Evolutionary conservation across 2,888 invertebrate genomes (phyloP).

Genomic region (Eupithecia dodoneata): DNA sequence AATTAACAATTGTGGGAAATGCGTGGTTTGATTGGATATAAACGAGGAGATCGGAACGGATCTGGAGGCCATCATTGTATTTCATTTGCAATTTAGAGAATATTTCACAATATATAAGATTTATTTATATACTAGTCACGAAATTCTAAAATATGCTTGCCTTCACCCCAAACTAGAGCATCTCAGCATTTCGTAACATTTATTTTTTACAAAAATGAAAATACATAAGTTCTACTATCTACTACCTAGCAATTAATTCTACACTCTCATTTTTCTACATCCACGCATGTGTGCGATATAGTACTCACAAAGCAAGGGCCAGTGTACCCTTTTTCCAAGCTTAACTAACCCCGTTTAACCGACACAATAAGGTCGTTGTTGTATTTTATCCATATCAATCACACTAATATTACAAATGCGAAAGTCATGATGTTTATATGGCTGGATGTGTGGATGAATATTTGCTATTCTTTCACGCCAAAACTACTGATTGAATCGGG

Average conservation of each 20-base stretch:
- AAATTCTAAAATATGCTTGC: background rate
- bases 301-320: background rate
- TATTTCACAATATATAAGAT: background rate
- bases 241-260: background rate
- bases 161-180: background rate
- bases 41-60: background rate
- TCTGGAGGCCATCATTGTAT: background rate
- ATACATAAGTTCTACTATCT: background rate
- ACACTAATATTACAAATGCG: too few species aligned
- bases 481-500: too few species aligned
- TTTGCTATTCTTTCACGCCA: too few species aligned
- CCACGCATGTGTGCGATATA: background rate
- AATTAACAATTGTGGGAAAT: background rate
- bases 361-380: background rate
- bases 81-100: background rate
- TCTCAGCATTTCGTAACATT: background rate
- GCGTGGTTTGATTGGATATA: background rate
- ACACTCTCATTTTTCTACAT: background rate
- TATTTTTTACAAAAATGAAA: background rate
- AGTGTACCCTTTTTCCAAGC: constrained; percentile 9
- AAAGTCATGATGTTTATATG: too few species aligned
- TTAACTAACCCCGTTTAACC: background rate
- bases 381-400: too few species aligned
- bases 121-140: background rate
- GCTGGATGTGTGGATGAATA: too few species aligned